Conservation (phyloP, 1,140 invertebrate species). For the Ceratina calcarata region DNA sequence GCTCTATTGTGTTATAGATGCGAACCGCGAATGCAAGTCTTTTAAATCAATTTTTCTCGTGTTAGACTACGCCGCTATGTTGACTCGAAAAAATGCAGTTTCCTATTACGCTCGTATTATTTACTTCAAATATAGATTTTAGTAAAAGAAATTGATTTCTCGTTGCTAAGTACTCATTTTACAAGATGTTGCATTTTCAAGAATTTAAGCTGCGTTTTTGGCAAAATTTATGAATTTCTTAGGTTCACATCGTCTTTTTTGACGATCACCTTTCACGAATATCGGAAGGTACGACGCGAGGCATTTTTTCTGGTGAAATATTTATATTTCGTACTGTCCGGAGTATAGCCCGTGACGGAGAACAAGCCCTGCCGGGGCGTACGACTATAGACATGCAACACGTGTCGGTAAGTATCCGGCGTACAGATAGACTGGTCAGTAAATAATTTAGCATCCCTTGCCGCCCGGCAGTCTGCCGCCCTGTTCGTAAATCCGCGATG, state of each 20-base stretch:
- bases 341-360: neutral
- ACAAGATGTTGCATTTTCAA: too few relatives aligned
- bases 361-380: slow-evolving; percentile 26
- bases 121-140: neutral
- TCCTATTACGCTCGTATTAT: neutral
- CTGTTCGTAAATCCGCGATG: slow-evolving; percentile 63
- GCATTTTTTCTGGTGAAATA: neutral
- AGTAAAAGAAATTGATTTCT: too few relatives aligned
- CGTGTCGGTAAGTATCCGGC: slow-evolving; percentile 63
- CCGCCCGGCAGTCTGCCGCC: slow-evolving; percentile 78
- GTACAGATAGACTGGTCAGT: slow-evolving; percentile 68
- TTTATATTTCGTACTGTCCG: neutral
- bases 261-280: too few relatives aligned
- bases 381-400: slow-evolving; percentile 63
- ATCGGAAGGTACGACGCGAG: too few relatives aligned
- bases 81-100: too few relatives aligned
- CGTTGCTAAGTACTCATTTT: too few relatives aligned
- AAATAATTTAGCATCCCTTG: slow-evolving; percentile 76
- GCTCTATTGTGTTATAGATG: too few relatives aligned
- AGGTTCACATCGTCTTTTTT: too few relatives aligned
- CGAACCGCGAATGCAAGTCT: neutral
- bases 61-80: too few relatives aligned
- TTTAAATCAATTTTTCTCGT: too few relatives aligned
- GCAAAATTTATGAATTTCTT: too few relatives aligned
- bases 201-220: neutral